These are phyloP conservation scores for Monomorium pharaonis DNA, from an alignment of 1,140 invertebrate species.

Conservation along the genomic window DNA sequence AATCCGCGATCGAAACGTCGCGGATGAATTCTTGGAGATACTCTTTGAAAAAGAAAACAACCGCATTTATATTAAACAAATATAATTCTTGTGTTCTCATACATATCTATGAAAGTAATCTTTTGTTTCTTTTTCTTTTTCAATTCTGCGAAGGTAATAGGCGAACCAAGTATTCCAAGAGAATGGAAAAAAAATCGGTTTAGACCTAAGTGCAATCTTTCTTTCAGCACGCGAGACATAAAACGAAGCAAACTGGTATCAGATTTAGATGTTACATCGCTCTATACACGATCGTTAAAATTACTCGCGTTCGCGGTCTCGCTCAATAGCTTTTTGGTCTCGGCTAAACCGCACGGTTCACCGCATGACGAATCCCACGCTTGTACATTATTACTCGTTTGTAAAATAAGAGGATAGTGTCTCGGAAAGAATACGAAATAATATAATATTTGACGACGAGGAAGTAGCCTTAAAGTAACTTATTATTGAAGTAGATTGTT, in stretches of 20 bases:
- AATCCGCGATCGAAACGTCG: neutral
- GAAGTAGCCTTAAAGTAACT: constrained; percentile 73
- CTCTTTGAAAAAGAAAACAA: neutral
- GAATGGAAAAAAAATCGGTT: neutral
- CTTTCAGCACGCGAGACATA: neutral
- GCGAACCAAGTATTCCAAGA: neutral
- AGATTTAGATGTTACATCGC: neutral
- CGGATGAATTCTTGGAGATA: neutral
- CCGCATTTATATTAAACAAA: neutral
- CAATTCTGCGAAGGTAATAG: neutral
- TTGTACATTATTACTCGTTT: constrained; percentile 60
- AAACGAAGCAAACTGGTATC: neutral
- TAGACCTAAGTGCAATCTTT: neutral
- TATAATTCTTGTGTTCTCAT: neutral
- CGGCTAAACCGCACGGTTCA: neutral
- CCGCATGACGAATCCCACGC: constrained; percentile 13
- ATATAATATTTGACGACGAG: constrained; percentile 56
- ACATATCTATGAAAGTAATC: neutral
- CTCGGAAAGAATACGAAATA: constrained; percentile 33
- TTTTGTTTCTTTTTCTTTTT: neutral
- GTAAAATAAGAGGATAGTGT: constrained; percentile 35
- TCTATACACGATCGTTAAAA: constrained; percentile 12
- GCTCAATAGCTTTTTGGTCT: neutral
- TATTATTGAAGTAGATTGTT: constrained; percentile 67
- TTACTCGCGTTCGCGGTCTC: constrained; percentile 26